Base-by-base conservation (phyloP, 2,113 vertebrate species). In the Hemichromis elongatus region DNA sequence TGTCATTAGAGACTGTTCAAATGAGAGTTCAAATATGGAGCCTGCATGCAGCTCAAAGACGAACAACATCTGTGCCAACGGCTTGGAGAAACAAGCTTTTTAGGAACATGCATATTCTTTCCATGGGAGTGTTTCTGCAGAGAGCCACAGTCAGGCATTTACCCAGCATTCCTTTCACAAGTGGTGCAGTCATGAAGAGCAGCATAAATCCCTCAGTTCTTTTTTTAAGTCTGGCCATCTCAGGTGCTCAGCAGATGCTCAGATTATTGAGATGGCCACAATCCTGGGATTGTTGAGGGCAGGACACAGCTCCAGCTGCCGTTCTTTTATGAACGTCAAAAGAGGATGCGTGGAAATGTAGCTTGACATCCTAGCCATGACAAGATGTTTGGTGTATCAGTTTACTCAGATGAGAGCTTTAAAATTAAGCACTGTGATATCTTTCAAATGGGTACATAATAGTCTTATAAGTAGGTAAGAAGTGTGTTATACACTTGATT, bases 201-300 rank as follows among this genome's bases (percentile, higher is more conserved):
- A 61, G 81, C n/a, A n/a, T 77, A 86, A 92, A 88, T 88, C 83
- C 53, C 75, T 53, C 40, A 68, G 85, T 82, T 86, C 9, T 35
- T 57, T 93, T 93, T 93, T 89, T 81, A 82, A 57, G 59, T 77
- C 80, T 18, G 80, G 80, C 33, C 42, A 45, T 90, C 87, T 93
- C 93, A 91, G 90, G 79, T 92, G 90, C 89, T 88, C 53, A 52
- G 82, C 91, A 92, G 88, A 92, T 91, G 88, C 91, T 93, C 55
- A 21, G 82, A 86, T 94, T 90, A 86, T 86, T n/a, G 75, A 90
- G 80, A 86, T 16, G 56, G 80, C 68, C 78, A 82, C 88, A 90
- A 82, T 92, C 90, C 88, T 81, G 77, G 82, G 86, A 90, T 86
- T 85, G 85, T 91, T 89, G 77, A 80, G 83, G 77, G 77, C 66